Base-by-base conservation (phyloP, 2,797 vertebrate species). In the Pangasius djambal region DNA sequence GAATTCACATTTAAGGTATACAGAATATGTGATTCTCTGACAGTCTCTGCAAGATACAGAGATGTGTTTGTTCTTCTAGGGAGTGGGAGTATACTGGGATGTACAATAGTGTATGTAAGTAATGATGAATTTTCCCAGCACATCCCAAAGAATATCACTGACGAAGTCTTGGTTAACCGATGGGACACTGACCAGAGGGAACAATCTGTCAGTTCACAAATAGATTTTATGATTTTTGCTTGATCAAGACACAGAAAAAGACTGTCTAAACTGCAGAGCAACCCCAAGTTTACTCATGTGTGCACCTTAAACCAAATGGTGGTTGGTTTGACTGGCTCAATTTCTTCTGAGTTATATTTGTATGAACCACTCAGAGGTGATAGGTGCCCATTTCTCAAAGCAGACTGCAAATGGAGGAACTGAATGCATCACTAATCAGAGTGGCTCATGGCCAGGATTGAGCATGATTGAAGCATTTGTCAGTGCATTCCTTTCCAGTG, bases 371-470 rank as follows among this genome's bases (percentile, higher is more conserved):
- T 75, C 63, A 48, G 83, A 61, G 81, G 75, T 86, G 77, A 85
- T 77, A 70, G 69, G 57, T 87, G 70, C 79, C 55, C 37, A 89
- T 91, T 90, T 44, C 72, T 88, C 89, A 90, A 88, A 85, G 88
- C 79, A 87, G 57, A 84, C 57, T 82, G 75, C 86, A 88, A 88
- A 87, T 48, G 59, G n/a, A 83, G 50, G 61, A 37, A 69, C 40
- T 87, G 84, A 88, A 87, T 70, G 75, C 85, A 86, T 87, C 84
- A 90, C 89, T 87, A 92, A 89, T 89, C 88, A 87, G 59, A 52
- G 7, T 52, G 28, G 40, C 48, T 77, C 72, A 85, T 40, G 55
- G 10, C 44, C 31, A 20, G 31, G 86, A n/a, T 48, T 89, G 55
- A 12, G 3, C 34, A 25, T 82, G 79, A 82, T 40, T 59, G 20